Evolutionary conservation across 2,113 vertebrate genomes (phyloP).

Genomic region (Peucedramus taeniatus): DNA sequence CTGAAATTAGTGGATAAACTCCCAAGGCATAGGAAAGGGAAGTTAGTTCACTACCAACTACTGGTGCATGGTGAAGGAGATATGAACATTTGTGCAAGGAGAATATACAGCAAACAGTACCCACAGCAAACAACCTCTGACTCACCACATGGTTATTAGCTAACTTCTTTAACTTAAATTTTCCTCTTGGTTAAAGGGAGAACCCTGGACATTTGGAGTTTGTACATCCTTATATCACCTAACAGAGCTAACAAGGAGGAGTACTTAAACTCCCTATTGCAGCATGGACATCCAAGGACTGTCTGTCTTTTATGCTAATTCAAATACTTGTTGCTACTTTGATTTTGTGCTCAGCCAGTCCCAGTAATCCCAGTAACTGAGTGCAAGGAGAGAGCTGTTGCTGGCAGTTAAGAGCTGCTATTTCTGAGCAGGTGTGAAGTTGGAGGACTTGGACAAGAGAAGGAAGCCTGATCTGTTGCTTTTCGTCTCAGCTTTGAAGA

Average conservation of each 20-base stretch:
- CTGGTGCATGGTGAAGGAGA: neutral
- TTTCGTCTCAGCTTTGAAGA: neutral
- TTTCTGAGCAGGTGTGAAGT: neutral
- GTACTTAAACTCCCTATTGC: neutral
- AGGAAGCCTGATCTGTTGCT: neutral
- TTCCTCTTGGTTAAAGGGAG: neutral
- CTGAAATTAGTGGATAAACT: neutral
- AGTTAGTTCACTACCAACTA: neutral
- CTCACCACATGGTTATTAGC: neutral
- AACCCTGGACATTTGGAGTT: neutral
- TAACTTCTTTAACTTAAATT: constrained; percentile 1
- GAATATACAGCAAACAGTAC: neutral
- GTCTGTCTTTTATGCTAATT: neutral
- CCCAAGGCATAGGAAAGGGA: neutral
- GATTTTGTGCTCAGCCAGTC: neutral
- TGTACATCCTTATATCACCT: neutral
- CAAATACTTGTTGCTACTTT: neutral
- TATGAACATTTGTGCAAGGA: neutral
- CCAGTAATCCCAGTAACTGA: neutral
- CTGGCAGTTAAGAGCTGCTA: neutral
- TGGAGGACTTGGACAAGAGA: neutral
- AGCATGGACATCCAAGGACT: neutral
- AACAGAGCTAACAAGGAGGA: neutral
- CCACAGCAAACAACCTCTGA: neutral
- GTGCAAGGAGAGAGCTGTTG: neutral